A percentile compares a stretch with the other conserved stretches of the same genome.
Evolutionary conservation across 37 sponge, comb jelly and placozoan genomes (phyloP).

Genomic region (Ephydatia muelleri): DNA sequence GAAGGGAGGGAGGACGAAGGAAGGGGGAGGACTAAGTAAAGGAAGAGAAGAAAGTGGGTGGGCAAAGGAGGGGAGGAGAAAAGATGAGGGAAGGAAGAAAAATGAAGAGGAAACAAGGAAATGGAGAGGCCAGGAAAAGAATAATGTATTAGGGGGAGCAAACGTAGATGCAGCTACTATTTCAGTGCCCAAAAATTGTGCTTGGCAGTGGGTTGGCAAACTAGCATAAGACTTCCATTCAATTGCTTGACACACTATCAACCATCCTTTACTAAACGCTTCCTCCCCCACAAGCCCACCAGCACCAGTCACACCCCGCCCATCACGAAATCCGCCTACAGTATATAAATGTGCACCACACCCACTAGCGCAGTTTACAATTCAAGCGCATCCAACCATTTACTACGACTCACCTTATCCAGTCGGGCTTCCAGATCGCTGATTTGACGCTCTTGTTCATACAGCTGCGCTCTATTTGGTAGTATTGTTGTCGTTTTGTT

Average conservation of each 20-base stretch:
- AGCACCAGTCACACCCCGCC: background rate
- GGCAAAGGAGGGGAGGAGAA: background rate
- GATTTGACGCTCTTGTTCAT: constrained; percentile 19
- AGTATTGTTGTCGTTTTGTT: no score
- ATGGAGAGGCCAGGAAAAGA: background rate
- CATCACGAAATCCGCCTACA: no score
- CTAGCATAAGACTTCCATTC: no score
- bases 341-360: background rate
- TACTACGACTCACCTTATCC: constrained; percentile 24
- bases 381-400: background rate
- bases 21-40: background rate
- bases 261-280: no score
- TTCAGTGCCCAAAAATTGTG: background rate
- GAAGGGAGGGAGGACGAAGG: background rate
- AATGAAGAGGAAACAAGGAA: background rate
- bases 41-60: no score
- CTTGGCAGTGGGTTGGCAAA: background rate
- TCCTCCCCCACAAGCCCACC: constrained; percentile 14
- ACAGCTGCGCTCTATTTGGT: constrained; percentile 8
- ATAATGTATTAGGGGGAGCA: constrained; percentile 35
- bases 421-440: constrained; percentile 30
- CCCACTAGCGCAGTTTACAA: background rate
- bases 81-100: background rate
- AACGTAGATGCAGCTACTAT: constrained; percentile 4
- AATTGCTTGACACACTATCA: background rate